Percentiles rank a stretch among this genome's conserved stretches.
These are phyloP conservation scores for Nycteola revayana DNA, from an alignment of 2,888 invertebrate species.

Conservation along the genomic window DNA sequence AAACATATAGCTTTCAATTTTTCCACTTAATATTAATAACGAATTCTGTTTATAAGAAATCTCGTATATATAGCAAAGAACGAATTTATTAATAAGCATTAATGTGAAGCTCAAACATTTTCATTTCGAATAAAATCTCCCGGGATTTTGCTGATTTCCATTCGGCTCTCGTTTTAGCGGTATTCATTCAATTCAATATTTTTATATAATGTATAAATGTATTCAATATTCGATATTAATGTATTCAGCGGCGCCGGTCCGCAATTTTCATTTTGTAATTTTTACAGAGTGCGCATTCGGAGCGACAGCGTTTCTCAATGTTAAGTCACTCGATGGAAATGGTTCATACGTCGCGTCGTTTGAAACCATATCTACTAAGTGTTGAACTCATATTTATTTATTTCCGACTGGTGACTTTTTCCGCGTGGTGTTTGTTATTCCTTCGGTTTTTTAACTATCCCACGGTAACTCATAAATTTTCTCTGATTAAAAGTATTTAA, in stretches of 20 bases:
- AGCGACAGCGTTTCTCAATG: conserved; percentile 9
- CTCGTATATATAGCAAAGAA: conserved; percentile 25
- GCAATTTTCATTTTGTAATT: conserved; percentile 82
- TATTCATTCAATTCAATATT: conserved; percentile 68
- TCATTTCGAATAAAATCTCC: conserved; percentile 61
- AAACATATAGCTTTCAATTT: no score
- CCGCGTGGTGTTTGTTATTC: no score
- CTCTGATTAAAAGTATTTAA: no score
- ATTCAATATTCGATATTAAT: conserved; percentile 82
- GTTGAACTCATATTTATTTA: no score
- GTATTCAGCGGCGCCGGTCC: conserved; percentile 77
- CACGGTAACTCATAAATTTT: no score
- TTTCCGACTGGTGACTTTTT: no score
- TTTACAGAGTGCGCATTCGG: conserved; percentile 74
- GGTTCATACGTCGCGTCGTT: no score
- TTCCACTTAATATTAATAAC: no score
- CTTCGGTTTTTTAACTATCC: no score
- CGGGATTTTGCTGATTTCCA: conserved; percentile 61
- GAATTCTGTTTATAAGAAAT: no score
- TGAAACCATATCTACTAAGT: no score
- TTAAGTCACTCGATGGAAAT: no score
- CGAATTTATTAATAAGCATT: conserved; percentile 46
- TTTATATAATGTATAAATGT: conserved; percentile 78
- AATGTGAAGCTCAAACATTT: conserved; percentile 44
- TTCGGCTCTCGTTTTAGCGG: conserved; percentile 58